Percentiles rank a stretch among this genome's conserved stretches.
These are phyloP conservation scores for Lasiommata megera DNA, from an alignment of 2,888 invertebrate genomes.

Conservation along the genomic window DNA sequence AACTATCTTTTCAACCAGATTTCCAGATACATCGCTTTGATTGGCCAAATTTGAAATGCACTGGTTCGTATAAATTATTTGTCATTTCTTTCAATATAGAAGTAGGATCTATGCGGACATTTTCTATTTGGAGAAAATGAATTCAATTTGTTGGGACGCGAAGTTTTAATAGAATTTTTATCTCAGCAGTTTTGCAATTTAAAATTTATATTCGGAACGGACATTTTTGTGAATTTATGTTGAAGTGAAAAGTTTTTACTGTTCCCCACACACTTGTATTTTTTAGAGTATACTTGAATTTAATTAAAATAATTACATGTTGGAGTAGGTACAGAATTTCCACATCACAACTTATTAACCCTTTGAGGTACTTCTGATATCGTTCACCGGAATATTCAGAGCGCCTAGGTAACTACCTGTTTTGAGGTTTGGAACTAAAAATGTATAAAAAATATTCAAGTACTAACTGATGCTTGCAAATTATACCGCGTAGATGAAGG, in stretches of 20 bases:
- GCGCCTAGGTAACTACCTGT: neutral
- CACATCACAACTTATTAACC: neutral
- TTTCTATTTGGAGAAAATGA: slow-evolving; percentile 9
- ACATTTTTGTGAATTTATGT: neutral
- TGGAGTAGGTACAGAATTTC: neutral
- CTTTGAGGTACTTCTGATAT: neutral
- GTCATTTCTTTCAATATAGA: neutral
- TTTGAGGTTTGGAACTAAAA: too few relatives aligned
- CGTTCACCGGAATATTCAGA: neutral
- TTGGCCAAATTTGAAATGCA: too few relatives aligned
- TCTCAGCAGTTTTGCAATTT: slow-evolving; percentile 10
- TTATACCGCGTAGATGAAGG: too few relatives aligned
- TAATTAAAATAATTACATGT: slow-evolving; percentile 1
- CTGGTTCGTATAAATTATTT: too few relatives aligned
- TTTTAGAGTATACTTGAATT: neutral
- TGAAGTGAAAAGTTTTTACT: neutral
- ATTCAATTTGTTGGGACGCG: slow-evolving; percentile 14
- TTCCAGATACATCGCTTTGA: too few relatives aligned
- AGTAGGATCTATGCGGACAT: neutral
- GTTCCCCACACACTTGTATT: neutral
- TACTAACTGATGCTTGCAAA: too few relatives aligned
- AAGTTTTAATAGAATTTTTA: slow-evolving; percentile 16
- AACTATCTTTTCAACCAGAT: too few relatives aligned
- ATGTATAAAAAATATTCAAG: too few relatives aligned
- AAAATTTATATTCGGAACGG: neutral